Evolutionary conservation across 92 coral and sea anemone genomes (phyloP), one percentile per base, ranked within the genome.

Genomic region (Epizoanthus illoricatus): DNA sequence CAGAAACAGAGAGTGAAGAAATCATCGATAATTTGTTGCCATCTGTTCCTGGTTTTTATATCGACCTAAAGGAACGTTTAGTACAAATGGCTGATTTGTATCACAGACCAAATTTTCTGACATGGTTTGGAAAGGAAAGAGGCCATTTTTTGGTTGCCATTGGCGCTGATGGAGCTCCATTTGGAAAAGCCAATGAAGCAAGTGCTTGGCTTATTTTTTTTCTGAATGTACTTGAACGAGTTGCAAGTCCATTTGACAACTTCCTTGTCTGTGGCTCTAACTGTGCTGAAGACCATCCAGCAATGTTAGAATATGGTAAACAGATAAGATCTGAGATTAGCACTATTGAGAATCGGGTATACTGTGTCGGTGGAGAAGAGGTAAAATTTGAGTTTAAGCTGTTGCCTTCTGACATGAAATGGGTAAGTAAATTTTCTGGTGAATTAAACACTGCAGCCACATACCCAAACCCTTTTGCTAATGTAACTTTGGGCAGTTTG

Each of bases 91-190:
- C 90, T 42, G 86, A 87, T 47, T 71, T 87, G n/a, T 84, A 84
- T 73, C 89, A 81, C 71, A 64, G 23, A 74, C 39, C 89, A 42
- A 56, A 83, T 76, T 85, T 85, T 69, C 84, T 81, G 43, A 85
- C 83, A 70, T 91, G 92, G 92, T 89, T 91, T 74, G 89, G 90
- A 45, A 73, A 86, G 60, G 88, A 91, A 72, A 73, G 58, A 65
- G 92, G 92, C 60, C 82, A 69, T 86, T 91, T 91, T 65, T 40
- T 81, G 39, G 89, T 91, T 43, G 89, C 92, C 33, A 66, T 89
- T 23, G 95, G 95, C 17, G 95, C 92, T 78, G 92, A 89, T 78
- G 89, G 95, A 55, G 95, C 90, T 74, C 95, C 95, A 45, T 89
- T 91, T 81, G 89, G 92, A 36, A 89, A 91, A 62, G 75, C 84